phyloP scores from a whole-genome alignment of 2,113 vertebrate genomes.

The Lepidothrix coronata region DNA sequence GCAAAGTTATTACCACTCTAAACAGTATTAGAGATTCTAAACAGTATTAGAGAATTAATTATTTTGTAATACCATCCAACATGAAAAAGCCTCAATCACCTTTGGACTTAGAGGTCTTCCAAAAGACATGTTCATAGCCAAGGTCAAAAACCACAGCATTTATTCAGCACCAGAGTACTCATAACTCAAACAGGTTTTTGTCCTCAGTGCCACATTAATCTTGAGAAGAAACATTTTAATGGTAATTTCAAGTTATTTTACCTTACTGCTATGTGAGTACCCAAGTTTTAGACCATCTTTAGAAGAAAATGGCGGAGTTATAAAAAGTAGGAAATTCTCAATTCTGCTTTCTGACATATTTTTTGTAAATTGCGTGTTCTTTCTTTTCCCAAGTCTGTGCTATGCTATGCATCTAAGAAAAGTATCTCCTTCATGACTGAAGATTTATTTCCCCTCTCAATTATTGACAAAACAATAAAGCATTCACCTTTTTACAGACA shows the following conservation, averaged over 20 bases:
- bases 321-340: neutral
- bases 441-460: neutral
- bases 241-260: neutral
- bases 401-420: neutral
- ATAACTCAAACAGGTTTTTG: neutral
- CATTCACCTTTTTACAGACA: slow-evolving; percentile 92
- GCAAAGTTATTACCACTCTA: neutral
- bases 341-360: neutral
- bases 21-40: neutral
- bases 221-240: neutral
- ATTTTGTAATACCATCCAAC: neutral
- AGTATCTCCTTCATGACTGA: neutral
- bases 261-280: neutral
- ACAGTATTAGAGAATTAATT: neutral
- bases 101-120: neutral
- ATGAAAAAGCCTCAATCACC: neutral
- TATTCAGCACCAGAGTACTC: neutral
- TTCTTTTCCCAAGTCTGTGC: neutral
- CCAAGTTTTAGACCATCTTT: neutral
- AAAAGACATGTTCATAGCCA: neutral
- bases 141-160: neutral
- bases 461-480: slow-evolving; percentile 18
- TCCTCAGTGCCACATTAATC: neutral
- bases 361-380: neutral
- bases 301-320: neutral